phyloP scores from a whole-genome alignment of 2,797 vertebrate species.

The Pangasius macronema region DNA sequence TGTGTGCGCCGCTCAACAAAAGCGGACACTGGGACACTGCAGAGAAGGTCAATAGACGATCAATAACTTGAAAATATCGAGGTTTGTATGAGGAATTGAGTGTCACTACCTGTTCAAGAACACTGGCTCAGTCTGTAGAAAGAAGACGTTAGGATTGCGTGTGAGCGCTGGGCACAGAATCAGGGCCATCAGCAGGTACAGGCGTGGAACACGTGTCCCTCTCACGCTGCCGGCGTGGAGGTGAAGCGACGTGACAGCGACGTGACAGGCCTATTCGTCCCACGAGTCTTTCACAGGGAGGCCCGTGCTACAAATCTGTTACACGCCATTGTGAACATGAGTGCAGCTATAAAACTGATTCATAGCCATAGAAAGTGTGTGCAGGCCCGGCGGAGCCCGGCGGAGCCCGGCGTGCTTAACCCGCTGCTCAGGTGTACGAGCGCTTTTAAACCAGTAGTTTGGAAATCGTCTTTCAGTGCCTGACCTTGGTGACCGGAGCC shows the following conservation, averaged over 20 bases:
- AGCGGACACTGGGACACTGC: no score
- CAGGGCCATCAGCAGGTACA: constrained; percentile 1
- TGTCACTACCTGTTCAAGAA: background rate
- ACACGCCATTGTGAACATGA: constrained; percentile 10
- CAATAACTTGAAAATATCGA: background rate
- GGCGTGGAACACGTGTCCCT: constrained; percentile 6
- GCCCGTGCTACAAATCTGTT: constrained; percentile 32
- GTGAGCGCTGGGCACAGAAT: background rate
- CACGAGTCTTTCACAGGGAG: background rate
- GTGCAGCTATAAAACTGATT: constrained; percentile 50
- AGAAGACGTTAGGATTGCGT: background rate
- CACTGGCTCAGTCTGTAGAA: background rate
- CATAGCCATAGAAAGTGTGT: constrained; percentile 36
- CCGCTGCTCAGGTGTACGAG: constrained; percentile 34
- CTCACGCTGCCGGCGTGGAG: background rate
- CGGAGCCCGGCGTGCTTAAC: constrained; percentile 24
- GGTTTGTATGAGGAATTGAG: background rate
- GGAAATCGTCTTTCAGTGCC: constrained; percentile 51
- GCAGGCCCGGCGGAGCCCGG: constrained; percentile 41
- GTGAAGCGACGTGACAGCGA: background rate
- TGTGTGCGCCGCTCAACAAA: constrained; percentile 14
- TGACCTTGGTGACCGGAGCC: constrained; percentile 58
- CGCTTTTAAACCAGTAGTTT: constrained; percentile 41
- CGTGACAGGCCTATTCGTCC: background rate
- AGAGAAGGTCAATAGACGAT: background rate